Evolutionary conservation across 2,888 invertebrate species (phyloP).

Genomic region (Oscheius sp.): DNA sequence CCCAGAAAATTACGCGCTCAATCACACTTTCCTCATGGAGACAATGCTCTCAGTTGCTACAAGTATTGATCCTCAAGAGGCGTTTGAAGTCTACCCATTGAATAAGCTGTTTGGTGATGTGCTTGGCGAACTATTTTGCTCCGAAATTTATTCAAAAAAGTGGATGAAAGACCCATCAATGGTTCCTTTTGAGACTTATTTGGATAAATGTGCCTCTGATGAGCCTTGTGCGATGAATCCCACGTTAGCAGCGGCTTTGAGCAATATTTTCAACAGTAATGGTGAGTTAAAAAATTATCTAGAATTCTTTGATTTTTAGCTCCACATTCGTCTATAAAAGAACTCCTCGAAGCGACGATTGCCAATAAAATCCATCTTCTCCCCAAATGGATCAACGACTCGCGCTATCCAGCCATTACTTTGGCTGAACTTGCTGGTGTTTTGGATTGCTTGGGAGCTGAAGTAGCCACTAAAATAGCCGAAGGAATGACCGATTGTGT

Average conservation of each 20-base stretch:
- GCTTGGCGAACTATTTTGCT: constrained; percentile 12
- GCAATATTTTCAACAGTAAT: constrained; percentile 10
- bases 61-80: constrained; percentile 3
- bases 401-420: constrained; percentile 5
- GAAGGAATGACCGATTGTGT: constrained; percentile 3
- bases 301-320: neutral
- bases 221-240: constrained; percentile 7
- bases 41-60: constrained; percentile 15
- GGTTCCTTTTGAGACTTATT: neutral
- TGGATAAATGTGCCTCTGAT: neutral
- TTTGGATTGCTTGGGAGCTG: neutral
- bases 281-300: neutral
- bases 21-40: constrained; percentile 8
- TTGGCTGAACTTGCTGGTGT: constrained; percentile 1
- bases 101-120: constrained; percentile 16
- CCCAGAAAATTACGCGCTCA: constrained; percentile 3
- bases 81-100: constrained; percentile 5
- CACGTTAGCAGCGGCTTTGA: neutral
- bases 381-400: constrained; percentile 12
- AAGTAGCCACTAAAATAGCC: neutral
- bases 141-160: constrained; percentile 17
- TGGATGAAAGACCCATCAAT: constrained; percentile 17
- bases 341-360: neutral
- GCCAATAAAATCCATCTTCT: neutral
- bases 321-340: neutral